phyloP scores from a whole-genome alignment of 1,140 invertebrate genomes.

The Temnothorax nylanderi region DNA sequence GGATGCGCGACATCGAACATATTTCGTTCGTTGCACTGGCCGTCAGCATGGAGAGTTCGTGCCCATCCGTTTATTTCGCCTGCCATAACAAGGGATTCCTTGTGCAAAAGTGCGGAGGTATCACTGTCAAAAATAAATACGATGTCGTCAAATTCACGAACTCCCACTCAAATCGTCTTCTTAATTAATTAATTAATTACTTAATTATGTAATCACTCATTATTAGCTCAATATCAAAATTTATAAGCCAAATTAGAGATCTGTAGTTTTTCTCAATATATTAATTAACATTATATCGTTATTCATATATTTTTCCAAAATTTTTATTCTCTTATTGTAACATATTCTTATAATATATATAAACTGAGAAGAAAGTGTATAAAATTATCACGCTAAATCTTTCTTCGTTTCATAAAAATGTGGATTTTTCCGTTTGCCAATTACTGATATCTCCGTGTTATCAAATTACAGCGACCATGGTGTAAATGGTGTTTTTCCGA shows the following conservation, averaged over 20 bases:
- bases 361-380: not conserved
- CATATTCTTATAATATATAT: not conserved
- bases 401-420: not conserved
- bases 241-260: not conserved
- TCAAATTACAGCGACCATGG: not conserved
- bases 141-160: conserved; percentile 60
- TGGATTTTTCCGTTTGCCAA: not conserved
- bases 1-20: conserved; percentile 56
- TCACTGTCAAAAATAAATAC: conserved; percentile 70
- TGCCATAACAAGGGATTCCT: conserved; percentile 65
- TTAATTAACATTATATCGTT: not conserved
- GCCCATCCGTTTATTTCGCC: conserved; percentile 62
- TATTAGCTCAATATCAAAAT: conserved; percentile 6
- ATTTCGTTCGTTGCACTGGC: conserved; percentile 57
- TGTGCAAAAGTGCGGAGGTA: conserved; percentile 62
- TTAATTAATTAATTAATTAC: conserved; percentile 46
- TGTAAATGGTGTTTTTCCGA: not conserved
- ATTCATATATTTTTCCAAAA: not conserved
- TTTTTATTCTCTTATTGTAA: not conserved
- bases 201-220: not conserved
- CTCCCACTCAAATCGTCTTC: not conserved
- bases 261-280: not conserved
- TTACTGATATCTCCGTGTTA: not conserved
- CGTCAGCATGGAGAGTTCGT: conserved; percentile 50
- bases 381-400: not conserved